Percentiles rank a stretch among this genome's conserved stretches.
Evolutionary conservation across 2,797 vertebrate genomes (phyloP).

Genomic region (Rhynchotus rufescens): DNA sequence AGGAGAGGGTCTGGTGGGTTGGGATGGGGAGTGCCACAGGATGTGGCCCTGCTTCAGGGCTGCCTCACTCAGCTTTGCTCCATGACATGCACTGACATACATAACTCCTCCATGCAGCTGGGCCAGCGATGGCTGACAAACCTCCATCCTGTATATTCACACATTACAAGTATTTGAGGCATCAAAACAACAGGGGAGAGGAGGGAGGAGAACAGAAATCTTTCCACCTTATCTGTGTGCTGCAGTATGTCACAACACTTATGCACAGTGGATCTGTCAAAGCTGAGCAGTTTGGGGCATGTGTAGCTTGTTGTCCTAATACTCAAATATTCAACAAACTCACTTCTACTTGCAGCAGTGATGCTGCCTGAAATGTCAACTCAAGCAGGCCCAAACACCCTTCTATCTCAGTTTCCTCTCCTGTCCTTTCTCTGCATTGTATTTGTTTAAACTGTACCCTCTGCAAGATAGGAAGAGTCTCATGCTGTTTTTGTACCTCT

Average conservation of each 20-base stretch:
- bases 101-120: background rate
- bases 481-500: background rate
- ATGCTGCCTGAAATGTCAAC: slow-evolving; percentile 16
- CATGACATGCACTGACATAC: background rate
- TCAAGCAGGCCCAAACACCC: background rate
- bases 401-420: background rate
- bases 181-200: background rate
- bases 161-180: background rate
- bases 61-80: background rate
- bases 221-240: background rate
- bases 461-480: background rate
- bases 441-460: background rate
- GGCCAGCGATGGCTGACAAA: background rate
- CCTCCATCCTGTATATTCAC: background rate
- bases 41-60: background rate
- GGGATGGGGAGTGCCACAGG: background rate
- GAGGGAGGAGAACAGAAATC: background rate
- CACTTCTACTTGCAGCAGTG: background rate
- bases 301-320: background rate
- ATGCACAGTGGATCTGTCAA: background rate
- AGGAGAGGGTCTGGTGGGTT: background rate
- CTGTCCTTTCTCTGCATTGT: background rate
- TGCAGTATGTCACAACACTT: background rate
- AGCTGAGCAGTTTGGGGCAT: background rate
- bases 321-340: slow-evolving; percentile 24